phyloP scores from a whole-genome alignment of 2,113 vertebrate species.

The Bungarus multicinctus region DNA sequence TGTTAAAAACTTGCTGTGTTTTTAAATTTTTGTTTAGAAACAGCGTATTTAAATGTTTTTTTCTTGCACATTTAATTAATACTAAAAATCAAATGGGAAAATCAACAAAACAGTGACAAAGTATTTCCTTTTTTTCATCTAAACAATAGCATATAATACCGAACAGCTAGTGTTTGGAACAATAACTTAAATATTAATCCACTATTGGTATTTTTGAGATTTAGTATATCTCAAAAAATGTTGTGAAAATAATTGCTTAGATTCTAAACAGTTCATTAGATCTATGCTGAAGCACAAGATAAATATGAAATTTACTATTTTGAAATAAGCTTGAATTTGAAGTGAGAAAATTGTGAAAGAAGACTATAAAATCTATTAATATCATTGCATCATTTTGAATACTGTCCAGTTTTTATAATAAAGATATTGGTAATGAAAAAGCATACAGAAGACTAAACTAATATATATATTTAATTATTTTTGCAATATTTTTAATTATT shows the following conservation, averaged over 20 bases:
- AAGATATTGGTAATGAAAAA: background rate
- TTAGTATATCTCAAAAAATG: background rate
- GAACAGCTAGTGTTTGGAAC: background rate
- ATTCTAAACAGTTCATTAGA: background rate
- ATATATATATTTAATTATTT: background rate
- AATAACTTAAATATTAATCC: background rate
- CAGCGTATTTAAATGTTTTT: background rate
- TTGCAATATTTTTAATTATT: background rate
- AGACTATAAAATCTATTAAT: background rate
- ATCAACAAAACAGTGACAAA: background rate
- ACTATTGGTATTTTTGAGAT: background rate
- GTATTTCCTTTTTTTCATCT: background rate
- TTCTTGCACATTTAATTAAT: background rate
- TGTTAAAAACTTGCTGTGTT: background rate
- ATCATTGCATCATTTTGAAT: background rate
- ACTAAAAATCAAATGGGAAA: background rate
- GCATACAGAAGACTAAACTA: background rate
- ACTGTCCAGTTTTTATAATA: background rate
- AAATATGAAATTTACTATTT: background rate
- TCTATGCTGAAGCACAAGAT: background rate
- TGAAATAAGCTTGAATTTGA: background rate
- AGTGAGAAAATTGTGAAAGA: background rate
- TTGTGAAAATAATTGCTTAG: background rate
- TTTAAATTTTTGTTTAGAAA: background rate
- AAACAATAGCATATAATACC: background rate